Evolutionary conservation across 2,113 vertebrate species (phyloP).

Genomic region (Taurulus bubalis): DNA sequence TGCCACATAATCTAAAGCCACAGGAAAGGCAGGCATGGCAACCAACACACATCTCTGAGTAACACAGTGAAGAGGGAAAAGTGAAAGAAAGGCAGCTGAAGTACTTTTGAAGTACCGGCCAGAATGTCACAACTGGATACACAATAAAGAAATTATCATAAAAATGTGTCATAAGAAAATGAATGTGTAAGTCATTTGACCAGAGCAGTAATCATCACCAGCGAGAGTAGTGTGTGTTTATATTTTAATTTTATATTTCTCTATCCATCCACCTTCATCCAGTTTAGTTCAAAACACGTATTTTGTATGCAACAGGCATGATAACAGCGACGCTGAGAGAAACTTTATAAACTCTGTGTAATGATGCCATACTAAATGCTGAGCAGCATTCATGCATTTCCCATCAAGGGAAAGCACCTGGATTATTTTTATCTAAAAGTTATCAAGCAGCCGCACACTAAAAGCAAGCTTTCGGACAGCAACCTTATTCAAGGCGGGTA

Average conservation of each 20-base stretch:
- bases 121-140: slow-evolving; percentile 1
- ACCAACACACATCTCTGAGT: not conserved
- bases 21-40: slow-evolving; percentile 13
- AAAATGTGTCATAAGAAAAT: not conserved
- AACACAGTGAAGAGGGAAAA: not conserved
- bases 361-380: not conserved
- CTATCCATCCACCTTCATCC: not conserved
- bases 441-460: too few species aligned
- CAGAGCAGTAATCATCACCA: not conserved
- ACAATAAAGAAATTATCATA: not conserved
- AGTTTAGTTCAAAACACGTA: not conserved
- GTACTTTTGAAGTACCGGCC: not conserved
- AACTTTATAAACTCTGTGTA: too few species aligned
- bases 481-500: not conserved
- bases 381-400: not conserved
- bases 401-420: not conserved
- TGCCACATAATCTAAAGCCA: slow-evolving; percentile 31
- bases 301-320: not conserved
- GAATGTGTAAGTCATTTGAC: not conserved
- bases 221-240: not conserved
- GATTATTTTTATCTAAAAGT: not conserved
- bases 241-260: not conserved
- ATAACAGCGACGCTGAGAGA: not conserved
- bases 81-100: not conserved
- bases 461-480: not conserved